A percentile compares a stretch with the other conserved stretches of the same genome.
These are phyloP conservation scores for Parambassis ranga DNA, from an alignment of 2,797 vertebrate species.

Conservation along the genomic window DNA sequence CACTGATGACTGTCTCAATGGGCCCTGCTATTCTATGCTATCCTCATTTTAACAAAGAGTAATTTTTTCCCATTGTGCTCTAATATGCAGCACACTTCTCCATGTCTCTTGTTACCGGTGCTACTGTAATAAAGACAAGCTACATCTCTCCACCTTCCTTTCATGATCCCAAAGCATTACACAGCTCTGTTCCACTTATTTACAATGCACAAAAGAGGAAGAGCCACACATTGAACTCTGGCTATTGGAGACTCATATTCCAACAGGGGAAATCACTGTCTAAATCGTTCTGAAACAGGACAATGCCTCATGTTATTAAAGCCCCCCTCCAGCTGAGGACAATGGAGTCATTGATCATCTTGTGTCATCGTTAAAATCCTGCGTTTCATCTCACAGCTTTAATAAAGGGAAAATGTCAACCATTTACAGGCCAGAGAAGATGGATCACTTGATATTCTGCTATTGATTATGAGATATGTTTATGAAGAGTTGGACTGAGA, in stretches of 20 bases:
- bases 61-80: conserved; percentile 45
- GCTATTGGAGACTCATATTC: conserved; percentile 24
- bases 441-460: conserved; percentile 67
- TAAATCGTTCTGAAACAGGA: conserved; percentile 43
- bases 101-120: conserved; percentile 15
- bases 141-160: conserved; percentile 1
- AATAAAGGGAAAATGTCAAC: conserved; percentile 74
- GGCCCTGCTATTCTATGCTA: conserved; percentile 34
- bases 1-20: conserved; percentile 48
- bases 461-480: conserved; percentile 70
- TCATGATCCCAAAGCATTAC: conserved; percentile 11
- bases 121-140: conserved; percentile 29
- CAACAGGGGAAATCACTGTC: conserved; percentile 45
- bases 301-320: conserved; percentile 51
- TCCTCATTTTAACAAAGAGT: conserved; percentile 53
- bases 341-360: conserved; percentile 69
- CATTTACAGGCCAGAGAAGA: conserved; percentile 63
- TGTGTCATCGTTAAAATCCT: conserved; percentile 62
- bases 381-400: conserved; percentile 62
- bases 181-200: conserved; percentile 33
- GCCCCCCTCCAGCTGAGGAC: conserved; percentile 39
- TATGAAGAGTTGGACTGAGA: conserved; percentile 38
- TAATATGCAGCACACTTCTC: conserved; percentile 30
- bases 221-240: conserved; percentile 1
- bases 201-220: conserved; percentile 37